Evolutionary conservation across 2,113 vertebrate species (phyloP), one percentile per base, ranked within the genome.

Genomic region (Benitochromis conjunctus): DNA sequence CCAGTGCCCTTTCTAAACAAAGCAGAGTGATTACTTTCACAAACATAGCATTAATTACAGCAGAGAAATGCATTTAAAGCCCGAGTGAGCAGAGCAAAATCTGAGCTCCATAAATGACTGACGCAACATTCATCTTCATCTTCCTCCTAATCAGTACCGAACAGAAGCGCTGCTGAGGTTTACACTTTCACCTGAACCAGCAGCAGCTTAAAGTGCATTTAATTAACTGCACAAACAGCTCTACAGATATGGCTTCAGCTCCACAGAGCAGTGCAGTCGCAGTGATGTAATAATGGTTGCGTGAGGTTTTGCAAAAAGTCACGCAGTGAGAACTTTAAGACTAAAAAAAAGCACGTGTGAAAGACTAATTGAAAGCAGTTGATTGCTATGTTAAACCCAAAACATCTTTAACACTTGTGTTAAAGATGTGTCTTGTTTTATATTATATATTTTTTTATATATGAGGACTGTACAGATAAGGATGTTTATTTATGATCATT

Each of bases 11-110:
- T 66, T 83, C 38, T 60, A 36, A 62, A 82, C 46, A 80, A 55
- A 77, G 55, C 14, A 66, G 78, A 62, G 14, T 36, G 71, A 86
- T 90, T 84, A 60, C 26, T 46, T 46, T 58, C 31, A 55, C 56
- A 90, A 82, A 85, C 53, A 85, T 83, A 81, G 77, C 57, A 87
- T 87, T 36, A 77, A 29, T 89, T 90, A 85, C 12, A 41, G 64
- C 76, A 41, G 36, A 51, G 69, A 46, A 53, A 58, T 79, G 34
- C 26, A 79, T 89, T 41, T 55, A 43, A 86, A 90, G 80, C 76
- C 54, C 29, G 80, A 84, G 76, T 19, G 55, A 88, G 77, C 79
- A 74, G 46, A 76, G 48, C 26, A 53, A 76, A 76, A 76, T 76
- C 46, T 53, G 46, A 34, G 46, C 71, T 76, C 16, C 71, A 53